phyloP scores from a whole-genome alignment of 2,113 vertebrate genomes.

The Perca flavescens region DNA sequence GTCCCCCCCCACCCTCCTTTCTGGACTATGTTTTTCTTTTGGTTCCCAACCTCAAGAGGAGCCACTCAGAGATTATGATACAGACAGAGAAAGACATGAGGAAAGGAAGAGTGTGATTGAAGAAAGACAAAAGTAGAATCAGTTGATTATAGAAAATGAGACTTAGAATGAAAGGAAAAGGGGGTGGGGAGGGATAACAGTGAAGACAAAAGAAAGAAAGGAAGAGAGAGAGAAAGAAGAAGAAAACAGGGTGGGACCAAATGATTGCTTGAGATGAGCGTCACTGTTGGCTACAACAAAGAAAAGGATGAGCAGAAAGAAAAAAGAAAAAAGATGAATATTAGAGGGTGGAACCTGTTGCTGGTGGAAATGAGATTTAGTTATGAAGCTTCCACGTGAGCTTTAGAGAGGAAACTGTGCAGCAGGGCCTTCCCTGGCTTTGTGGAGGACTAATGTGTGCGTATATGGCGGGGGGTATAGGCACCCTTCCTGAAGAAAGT shows the following conservation, averaged over 20 bases:
- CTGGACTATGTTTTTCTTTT: conserved; percentile 39
- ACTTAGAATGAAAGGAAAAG: background rate
- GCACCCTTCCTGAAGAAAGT: too few relatives aligned
- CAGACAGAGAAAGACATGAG: background rate
- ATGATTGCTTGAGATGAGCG: background rate
- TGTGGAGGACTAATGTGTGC: too few relatives aligned
- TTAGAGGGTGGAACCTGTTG: background rate
- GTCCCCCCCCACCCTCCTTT: background rate
- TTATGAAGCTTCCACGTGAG: conserved; percentile 17
- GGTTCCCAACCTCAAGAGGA: conserved; percentile 18
- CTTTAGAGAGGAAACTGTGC: background rate
- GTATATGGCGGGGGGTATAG: too few relatives aligned
- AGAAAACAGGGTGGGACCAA: background rate
- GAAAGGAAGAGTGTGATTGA: background rate
- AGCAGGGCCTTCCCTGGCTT: too few relatives aligned
- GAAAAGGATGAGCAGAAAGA: background rate
- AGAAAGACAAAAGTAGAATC: background rate
- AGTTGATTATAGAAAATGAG: background rate
- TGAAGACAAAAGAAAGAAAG: background rate
- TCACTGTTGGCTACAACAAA: background rate
- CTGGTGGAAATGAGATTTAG: background rate
- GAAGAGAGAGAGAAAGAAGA: background rate
- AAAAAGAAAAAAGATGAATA: background rate
- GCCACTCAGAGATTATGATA: background rate
- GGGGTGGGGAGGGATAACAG: background rate